phyloP scores from a whole-genome alignment of 2,113 vertebrate species.

The rat (Rattus norvegicus) region GRCr8 NC_086031.1:67283001-67283500 shows the following conservation, averaged over 20 bases:
- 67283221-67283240: not conserved
- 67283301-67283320: conserved; percentile 61
- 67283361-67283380: conserved; percentile 15
- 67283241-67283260: not conserved
- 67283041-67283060: not conserved
- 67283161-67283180: not conserved
- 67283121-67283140: conserved; percentile 43
- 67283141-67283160: not conserved
- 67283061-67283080: not conserved
- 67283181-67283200: not conserved
- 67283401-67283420: conserved; percentile 49
- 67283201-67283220: fast-evolving
- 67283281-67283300: not conserved
- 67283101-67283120: not conserved
- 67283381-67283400: conserved; percentile 62
- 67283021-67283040: not conserved
- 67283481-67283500: not conserved
- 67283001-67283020: not conserved
- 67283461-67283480: conserved; percentile 25
- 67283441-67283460: conserved; percentile 45
- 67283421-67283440: conserved; percentile 67
- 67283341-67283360: conserved; percentile 22
- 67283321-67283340: conserved; percentile 32
- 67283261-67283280: not conserved
- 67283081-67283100: conserved; percentile 12